phyloP scores from a whole-genome alignment of 2,113 vertebrate species.

The Indicator maculatus region DNA sequence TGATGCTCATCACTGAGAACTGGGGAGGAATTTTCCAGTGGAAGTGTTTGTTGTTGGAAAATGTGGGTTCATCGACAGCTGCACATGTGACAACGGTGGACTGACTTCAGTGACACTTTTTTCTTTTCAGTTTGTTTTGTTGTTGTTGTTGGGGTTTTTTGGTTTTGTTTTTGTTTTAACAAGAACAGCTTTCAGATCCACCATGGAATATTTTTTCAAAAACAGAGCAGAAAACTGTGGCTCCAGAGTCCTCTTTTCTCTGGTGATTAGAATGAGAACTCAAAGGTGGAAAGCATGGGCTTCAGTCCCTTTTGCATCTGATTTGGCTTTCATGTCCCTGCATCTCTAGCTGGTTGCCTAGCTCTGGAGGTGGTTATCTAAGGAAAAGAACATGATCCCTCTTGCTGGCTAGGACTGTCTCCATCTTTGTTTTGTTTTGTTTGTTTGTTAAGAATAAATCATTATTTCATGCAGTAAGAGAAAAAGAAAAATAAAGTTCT shows the following conservation, averaged over 20 bases:
- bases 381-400: not conserved
- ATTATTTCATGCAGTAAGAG: slow-evolving; percentile 59
- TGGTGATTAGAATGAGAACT: not conserved
- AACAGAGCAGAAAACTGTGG: slow-evolving; percentile 1
- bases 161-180: not conserved
- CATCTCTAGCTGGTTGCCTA: not conserved
- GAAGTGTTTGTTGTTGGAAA: slow-evolving; percentile 59
- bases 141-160: no score
- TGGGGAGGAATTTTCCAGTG: slow-evolving; percentile 38
- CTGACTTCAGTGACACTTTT: slow-evolving; percentile 34
- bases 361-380: not conserved
- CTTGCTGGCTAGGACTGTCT: not conserved
- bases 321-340: not conserved
- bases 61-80: slow-evolving; percentile 56
- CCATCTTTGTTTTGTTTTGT: slow-evolving; percentile 37
- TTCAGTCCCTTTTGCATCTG: not conserved
- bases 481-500: slow-evolving; percentile 65
- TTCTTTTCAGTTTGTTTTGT: not conserved
- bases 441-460: slow-evolving; percentile 62
- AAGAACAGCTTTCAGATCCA: slow-evolving; percentile 23
- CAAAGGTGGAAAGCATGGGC: not conserved
- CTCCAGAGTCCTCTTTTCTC: not conserved
- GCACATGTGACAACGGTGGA: slow-evolving; percentile 37
- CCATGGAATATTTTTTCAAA: slow-evolving; percentile 26
- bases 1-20: slow-evolving; percentile 23